A percentile compares a stretch with the other conserved stretches of the same genome.
Conservation (phyloP, 2,113 vertebrate species). For the Syrrhaptes paradoxus region DNA sequence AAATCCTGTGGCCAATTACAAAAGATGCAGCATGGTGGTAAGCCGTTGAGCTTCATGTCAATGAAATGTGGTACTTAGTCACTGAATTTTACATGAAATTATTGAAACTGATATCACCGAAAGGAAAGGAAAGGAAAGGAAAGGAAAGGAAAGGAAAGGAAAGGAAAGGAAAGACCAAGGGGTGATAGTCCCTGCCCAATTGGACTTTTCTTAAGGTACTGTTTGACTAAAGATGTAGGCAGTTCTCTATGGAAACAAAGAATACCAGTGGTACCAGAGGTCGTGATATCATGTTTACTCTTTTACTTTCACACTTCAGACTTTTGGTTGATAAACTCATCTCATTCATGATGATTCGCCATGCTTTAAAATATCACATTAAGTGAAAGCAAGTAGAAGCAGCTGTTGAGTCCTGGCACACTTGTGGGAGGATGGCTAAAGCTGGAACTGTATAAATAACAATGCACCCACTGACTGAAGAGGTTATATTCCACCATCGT, state of each 20-base stretch:
- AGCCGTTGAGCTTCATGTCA: not conserved
- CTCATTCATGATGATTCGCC: not conserved
- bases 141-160: not conserved
- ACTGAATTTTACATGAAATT: not conserved
- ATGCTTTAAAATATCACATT: slow-evolving; percentile 7
- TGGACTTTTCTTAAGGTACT: not conserved
- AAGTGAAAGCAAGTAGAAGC: slow-evolving; percentile 3
- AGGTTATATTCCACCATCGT: not conserved
- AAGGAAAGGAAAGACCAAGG: not conserved
- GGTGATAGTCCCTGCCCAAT: not conserved
- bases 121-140: not conserved
- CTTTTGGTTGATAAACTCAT: slow-evolving; percentile 33
- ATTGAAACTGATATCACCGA: not conserved
- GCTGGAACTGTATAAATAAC: not conserved
- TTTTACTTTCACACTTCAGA: not conserved
- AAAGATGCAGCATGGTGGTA: not conserved
- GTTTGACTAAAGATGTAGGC: not conserved
- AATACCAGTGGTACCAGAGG: not conserved
- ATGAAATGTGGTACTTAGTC: not conserved
- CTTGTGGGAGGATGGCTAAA: slow-evolving; percentile 1
- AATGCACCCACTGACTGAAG: not conserved
- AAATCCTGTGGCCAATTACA: not conserved
- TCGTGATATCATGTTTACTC: not conserved
- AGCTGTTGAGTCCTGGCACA: not conserved
- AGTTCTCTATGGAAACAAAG: not conserved